Base-by-base conservation (phyloP, 2,113 vertebrate genomes). In the Phalacrocorax aristotelis region DNA sequence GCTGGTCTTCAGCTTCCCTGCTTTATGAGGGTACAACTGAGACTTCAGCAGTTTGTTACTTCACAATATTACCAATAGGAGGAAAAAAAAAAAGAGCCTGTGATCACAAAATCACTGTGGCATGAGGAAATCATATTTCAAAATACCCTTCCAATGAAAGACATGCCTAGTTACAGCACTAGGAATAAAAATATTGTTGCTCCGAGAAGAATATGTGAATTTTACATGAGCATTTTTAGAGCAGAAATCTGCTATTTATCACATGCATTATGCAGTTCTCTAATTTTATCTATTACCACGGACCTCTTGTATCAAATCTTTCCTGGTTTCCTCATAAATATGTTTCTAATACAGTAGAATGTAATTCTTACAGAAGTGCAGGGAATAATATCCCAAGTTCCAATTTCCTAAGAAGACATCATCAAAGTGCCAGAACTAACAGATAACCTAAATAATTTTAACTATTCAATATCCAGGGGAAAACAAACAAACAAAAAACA, bases 151-250 rank as follows among this genome's bases (percentile, higher is more conserved):
- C 70, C 84, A 88, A 7, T 42, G 40, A 75, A 93, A 86, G 34
- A 60, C n/a, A 48, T 40, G 15, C 29, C 83, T 72, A 76, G 42
- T 80, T 90, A 74, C 30, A 57, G 46, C 34, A 80, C 36, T 51
- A 85, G 66, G 34, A 90, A 86, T 54, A 90, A 57, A 92, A 80
- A 80, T 76, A 83, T 58, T 51, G 2, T 77, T 84, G 52, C 44
- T 76, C 25, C 4, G 6, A 93, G 71, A 92, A 90, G 72, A 89
- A 62, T 62, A 62, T 9, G 60, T 84, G 70, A 95, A 82, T 93
- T 93, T 94, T 84, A 52, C 44, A 72, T 65, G 52, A 89, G 27
- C 34, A 87, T 85, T 96, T 87, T 88, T 72, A 92, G n/a, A 72
- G 83, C 7, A 80, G 65, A 91, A 90, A 89, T 51, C 25, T 79